phyloP scores from a whole-genome alignment of 2,888 invertebrate species.

The Micoletzkya japonica region DNA sequence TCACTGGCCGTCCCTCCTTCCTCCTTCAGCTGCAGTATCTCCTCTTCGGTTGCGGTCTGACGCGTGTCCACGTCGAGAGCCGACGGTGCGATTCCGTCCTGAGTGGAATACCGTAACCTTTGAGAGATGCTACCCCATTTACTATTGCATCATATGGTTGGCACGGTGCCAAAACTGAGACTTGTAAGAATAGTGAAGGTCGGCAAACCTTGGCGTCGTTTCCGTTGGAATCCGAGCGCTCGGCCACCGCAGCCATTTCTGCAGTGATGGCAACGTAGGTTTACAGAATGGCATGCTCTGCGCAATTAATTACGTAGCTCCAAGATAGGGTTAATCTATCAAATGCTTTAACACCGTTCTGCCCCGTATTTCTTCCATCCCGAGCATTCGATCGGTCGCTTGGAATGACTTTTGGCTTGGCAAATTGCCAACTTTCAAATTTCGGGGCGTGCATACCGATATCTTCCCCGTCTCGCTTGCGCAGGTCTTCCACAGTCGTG shows the following conservation, averaged over 20 bases:
- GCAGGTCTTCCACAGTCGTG: slow-evolving; percentile 20
- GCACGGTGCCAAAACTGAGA: not conserved
- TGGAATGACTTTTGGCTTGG: too few relatives aligned
- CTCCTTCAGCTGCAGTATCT: slow-evolving; percentile 47
- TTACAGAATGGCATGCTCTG: not conserved
- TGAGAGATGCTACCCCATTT: not conserved
- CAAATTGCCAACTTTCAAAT: not conserved
- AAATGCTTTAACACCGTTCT: too few relatives aligned
- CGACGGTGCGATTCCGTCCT: slow-evolving; percentile 8
- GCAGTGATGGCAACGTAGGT: not conserved
- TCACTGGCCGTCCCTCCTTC: slow-evolving; percentile 38
- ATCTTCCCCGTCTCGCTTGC: slow-evolving; percentile 21
- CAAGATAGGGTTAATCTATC: too few relatives aligned
- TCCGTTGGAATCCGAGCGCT: not conserved
- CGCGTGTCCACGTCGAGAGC: slow-evolving; percentile 31
- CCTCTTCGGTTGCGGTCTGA: slow-evolving; percentile 45
- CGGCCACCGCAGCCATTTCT: slow-evolving; percentile 22
- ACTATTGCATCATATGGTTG: not conserved
- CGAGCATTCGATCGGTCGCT: too few relatives aligned
- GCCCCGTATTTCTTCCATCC: not conserved
- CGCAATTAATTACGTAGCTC: not conserved
- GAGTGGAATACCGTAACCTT: too few relatives aligned
- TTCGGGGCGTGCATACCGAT: not conserved
- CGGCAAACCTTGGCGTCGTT: too few relatives aligned
- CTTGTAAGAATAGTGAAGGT: too few relatives aligned